Percentiles rank a stretch among this genome's conserved stretches.
phyloP scores from a whole-genome alignment of 2,113 vertebrate species.

The Rhinichthys klamathensis region DNA sequence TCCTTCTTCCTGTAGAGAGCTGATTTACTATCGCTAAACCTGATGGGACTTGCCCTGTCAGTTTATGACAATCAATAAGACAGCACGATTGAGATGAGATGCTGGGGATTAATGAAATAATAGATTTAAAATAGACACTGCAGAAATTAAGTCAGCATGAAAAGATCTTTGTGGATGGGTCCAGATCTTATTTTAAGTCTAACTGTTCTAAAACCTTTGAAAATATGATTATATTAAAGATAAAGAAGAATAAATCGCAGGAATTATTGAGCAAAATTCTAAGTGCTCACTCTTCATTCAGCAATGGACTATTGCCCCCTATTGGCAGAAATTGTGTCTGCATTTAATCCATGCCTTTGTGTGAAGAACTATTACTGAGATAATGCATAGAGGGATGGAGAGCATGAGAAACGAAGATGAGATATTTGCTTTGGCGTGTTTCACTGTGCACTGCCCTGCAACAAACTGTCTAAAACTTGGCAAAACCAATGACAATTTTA shows the following conservation, averaged over 20 bases:
- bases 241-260: slow-evolving; percentile 54
- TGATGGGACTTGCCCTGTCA: slow-evolving; percentile 42
- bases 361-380: slow-evolving; percentile 53
- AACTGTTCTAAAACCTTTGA: slow-evolving; percentile 19
- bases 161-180: slow-evolving; percentile 15
- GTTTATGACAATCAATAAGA: slow-evolving; percentile 42
- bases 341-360: slow-evolving; percentile 61
- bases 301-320: slow-evolving; percentile 83
- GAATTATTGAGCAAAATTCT: slow-evolving; percentile 46
- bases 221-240: slow-evolving; percentile 35
- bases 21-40: slow-evolving; percentile 47
- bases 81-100: slow-evolving; percentile 46
- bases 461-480: slow-evolving; percentile 20
- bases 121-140: slow-evolving; percentile 38
- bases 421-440: slow-evolving; percentile 31
- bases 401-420: neutral
- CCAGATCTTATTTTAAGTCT: slow-evolving; percentile 32
- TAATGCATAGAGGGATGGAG: neutral
- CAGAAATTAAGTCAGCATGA: slow-evolving; percentile 39
- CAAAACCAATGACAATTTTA: slow-evolving; percentile 4
- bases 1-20: slow-evolving; percentile 19
- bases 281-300: slow-evolving; percentile 60
- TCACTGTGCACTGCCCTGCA: neutral
- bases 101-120: slow-evolving; percentile 46
- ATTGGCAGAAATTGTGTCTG: slow-evolving; percentile 72